Evolutionary conservation across 2,888 invertebrate species (phyloP).

Genomic region (Athalia circularis): DNA sequence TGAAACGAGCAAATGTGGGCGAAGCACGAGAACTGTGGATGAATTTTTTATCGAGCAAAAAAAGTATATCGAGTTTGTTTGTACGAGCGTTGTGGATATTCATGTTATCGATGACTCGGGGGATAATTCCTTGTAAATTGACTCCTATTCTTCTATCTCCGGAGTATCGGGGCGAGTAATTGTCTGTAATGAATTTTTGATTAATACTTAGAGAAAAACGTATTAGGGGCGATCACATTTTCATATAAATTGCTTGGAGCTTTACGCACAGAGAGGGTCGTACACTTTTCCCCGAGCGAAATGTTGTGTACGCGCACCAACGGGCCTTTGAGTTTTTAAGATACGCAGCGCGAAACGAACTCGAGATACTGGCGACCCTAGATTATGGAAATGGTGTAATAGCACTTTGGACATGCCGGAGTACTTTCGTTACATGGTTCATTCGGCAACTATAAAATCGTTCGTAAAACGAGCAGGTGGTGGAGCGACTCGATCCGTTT

Average conservation of each 20-base stretch:
- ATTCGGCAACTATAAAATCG: not conserved
- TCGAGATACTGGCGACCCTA: slow-evolving; percentile 13
- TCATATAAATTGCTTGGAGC: slow-evolving; percentile 20
- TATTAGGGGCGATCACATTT: slow-evolving; percentile 18
- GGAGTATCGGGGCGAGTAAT: not conserved
- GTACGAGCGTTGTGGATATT: too few species aligned
- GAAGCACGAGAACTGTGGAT: too few species aligned
- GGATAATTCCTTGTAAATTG: too few species aligned
- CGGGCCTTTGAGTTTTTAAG: slow-evolving; percentile 31
- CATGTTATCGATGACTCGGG: too few species aligned
- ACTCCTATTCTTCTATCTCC: too few species aligned
- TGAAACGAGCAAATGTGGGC: too few species aligned
- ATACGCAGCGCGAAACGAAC: not conserved
- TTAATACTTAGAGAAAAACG: slow-evolving; percentile 10
- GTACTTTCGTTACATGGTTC: slow-evolving; percentile 23
- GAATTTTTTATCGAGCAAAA: too few species aligned
- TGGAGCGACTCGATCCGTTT: not conserved
- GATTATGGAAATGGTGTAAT: slow-evolving; percentile 42
- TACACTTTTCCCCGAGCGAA: slow-evolving; percentile 1
- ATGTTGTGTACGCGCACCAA: too few species aligned
- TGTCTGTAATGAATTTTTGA: not conserved
- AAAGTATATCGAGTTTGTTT: too few species aligned
- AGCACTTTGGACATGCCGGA: slow-evolving; percentile 17
- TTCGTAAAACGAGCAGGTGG: slow-evolving; percentile 33
- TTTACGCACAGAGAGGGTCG: slow-evolving; percentile 8